These are phyloP conservation scores for Drosophila yakuba DNA, from an alignment of 1,140 invertebrate species.

Conservation along the genomic window DNA sequence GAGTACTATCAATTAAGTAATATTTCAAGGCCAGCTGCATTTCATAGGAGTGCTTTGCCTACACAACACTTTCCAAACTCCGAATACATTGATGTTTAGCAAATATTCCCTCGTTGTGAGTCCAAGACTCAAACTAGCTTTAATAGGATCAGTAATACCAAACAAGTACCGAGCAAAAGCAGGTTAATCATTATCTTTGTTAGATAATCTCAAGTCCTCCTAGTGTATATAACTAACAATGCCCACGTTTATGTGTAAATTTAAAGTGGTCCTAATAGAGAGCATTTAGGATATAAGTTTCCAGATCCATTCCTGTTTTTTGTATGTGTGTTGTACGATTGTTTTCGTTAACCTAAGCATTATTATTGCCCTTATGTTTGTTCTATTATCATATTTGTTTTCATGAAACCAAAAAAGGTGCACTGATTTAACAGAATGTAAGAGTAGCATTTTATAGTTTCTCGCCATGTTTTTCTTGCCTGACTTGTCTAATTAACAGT, in stretches of 20 bases:
- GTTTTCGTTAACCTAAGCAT: slow-evolving; percentile 32
- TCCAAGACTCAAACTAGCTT: too few species aligned
- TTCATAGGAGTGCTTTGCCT: background rate
- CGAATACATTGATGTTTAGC: slow-evolving; percentile 48
- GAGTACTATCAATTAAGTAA: too few species aligned
- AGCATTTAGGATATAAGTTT: slow-evolving; percentile 29
- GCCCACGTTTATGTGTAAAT: slow-evolving; percentile 16
- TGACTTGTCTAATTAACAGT: slow-evolving; percentile 75
- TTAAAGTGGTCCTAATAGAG: slow-evolving; percentile 14
- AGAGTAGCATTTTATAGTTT: slow-evolving; percentile 85
- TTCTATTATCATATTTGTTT: slow-evolving; percentile 58
- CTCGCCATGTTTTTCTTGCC: slow-evolving; percentile 81
- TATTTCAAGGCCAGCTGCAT: background rate
- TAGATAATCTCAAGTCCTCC: background rate
- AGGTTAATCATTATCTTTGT: background rate
- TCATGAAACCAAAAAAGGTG: slow-evolving; percentile 76
- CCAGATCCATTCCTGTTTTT: slow-evolving; percentile 20
- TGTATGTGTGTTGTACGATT: slow-evolving; percentile 48
- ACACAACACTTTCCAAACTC: slow-evolving; percentile 6
- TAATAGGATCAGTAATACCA: background rate
- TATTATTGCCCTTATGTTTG: slow-evolving; percentile 29
- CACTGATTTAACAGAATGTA: slow-evolving; percentile 85
- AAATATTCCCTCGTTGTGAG: background rate
- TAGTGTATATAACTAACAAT: background rate
- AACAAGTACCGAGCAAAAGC: slow-evolving; percentile 1